A percentile compares a stretch with the other conserved stretches of the same genome.
phyloP scores from a whole-genome alignment of 2,888 invertebrate species.

The Morpho helenor region DNA sequence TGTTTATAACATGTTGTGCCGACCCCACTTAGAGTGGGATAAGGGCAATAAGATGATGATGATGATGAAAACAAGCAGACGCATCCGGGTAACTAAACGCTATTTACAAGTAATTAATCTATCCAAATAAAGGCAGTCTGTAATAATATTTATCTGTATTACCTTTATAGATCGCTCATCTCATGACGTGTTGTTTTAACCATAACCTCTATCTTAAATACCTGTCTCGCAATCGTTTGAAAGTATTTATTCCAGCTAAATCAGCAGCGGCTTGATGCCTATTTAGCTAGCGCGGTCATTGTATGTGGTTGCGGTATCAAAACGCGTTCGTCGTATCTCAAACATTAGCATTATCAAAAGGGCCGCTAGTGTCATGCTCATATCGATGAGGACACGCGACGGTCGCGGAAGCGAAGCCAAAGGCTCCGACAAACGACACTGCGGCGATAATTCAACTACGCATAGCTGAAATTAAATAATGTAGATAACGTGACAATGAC shows the following conservation, averaged over 20 bases:
- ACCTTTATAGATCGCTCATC: conserved; percentile 11
- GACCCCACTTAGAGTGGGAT: no score
- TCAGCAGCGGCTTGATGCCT: conserved; percentile 51
- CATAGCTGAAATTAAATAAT: conserved; percentile 69
- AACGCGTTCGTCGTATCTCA: conserved; percentile 53
- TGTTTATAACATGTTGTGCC: no score
- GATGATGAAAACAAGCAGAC: conserved; percentile 10
- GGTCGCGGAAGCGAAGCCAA: conserved; percentile 68
- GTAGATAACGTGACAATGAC: conserved; percentile 46
- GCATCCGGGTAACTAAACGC: conserved; percentile 9
- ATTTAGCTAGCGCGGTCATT: conserved; percentile 61
- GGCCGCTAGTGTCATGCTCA: conserved; percentile 68
- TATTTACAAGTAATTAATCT: conserved; percentile 11
- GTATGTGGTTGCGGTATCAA: conserved; percentile 64
- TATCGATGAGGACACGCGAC: conserved; percentile 63
- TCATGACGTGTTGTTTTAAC: conserved; percentile 25
- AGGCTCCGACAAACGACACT: conserved; percentile 62
- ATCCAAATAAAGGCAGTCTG: conserved; percentile 6
- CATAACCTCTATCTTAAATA: conserved; percentile 34
- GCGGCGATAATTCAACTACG: conserved; percentile 68
- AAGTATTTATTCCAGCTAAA: conserved; percentile 49
- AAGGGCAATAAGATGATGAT: no score
- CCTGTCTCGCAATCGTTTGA: conserved; percentile 22
- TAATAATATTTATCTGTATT: conserved; percentile 11
- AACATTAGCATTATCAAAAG: conserved; percentile 77